Conservation (phyloP, 2,113 vertebrate species). For the Monarcha castaneiventris region DNA sequence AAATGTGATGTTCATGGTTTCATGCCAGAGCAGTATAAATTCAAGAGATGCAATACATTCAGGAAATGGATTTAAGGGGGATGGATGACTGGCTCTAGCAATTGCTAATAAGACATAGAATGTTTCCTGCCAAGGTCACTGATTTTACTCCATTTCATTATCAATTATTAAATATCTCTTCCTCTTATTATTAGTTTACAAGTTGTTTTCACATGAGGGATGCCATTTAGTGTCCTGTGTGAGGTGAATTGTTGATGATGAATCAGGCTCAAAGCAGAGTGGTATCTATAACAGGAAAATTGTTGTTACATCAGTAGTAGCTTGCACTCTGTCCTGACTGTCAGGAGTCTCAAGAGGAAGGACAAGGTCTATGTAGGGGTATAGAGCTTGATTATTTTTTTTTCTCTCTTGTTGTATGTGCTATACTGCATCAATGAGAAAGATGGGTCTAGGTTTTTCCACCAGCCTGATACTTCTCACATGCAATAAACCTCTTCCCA, state of each 20-base stretch:
- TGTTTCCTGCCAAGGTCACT: slow-evolving; percentile 49
- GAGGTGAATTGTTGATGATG: slow-evolving; percentile 32
- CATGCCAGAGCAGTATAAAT: slow-evolving; percentile 2
- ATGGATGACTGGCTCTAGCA: slow-evolving; percentile 37
- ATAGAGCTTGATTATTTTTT: not conserved
- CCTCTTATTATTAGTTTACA: slow-evolving; percentile 55
- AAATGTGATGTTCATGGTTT: not conserved
- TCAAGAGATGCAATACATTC: not conserved
- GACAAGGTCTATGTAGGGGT: not conserved
- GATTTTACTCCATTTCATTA: slow-evolving; percentile 54
- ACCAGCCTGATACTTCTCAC: not conserved
- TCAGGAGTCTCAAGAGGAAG: not conserved
- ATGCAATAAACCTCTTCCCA: not conserved
- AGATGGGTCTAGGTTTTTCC: not conserved
- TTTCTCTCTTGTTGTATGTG: not conserved
- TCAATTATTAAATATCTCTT: slow-evolving; percentile 61
- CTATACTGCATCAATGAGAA: not conserved
- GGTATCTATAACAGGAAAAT: not conserved
- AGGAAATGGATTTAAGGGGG: slow-evolving; percentile 29
- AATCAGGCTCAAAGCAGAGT: not conserved
- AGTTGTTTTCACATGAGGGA: slow-evolving; percentile 51
- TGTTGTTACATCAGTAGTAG: not conserved
- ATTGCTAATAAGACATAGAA: slow-evolving; percentile 35
- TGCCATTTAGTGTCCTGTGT: not conserved
- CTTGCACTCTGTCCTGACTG: not conserved